These are phyloP conservation scores for Clarias platycephalus DNA, from an alignment of 2,797 vertebrate species.

Conservation along the genomic window DNA sequence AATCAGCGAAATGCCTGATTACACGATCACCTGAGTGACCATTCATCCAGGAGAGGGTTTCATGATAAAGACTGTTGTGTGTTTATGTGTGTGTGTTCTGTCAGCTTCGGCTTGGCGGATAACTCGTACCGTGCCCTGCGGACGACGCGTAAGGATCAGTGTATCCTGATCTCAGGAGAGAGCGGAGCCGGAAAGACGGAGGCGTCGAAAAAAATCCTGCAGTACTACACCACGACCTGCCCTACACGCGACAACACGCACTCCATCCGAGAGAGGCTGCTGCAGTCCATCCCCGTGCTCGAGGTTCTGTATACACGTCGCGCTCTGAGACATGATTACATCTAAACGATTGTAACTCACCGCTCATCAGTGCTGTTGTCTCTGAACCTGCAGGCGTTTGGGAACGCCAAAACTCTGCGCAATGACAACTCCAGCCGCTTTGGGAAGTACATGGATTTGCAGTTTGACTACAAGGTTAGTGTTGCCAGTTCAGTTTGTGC, in stretches of 20 bases:
- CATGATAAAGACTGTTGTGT: not conserved
- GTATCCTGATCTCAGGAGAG: slow-evolving; percentile 80
- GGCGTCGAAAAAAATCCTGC: slow-evolving; percentile 94
- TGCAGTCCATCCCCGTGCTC: slow-evolving; percentile 91
- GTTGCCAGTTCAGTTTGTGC: not conserved
- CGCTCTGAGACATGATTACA: too few relatives aligned
- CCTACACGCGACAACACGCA: slow-evolving; percentile 67
- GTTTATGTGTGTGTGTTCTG: not conserved
- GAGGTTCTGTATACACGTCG: slow-evolving; percentile 74
- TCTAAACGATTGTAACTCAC: not conserved
- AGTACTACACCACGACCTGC: slow-evolving; percentile 84
- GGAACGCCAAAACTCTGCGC: slow-evolving; percentile 94
- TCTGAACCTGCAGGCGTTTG: slow-evolving; percentile 84
- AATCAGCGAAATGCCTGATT: not conserved
- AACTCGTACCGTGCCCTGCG: slow-evolving; percentile 93
- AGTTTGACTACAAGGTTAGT: slow-evolving; percentile 94
- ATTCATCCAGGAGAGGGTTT: not conserved
- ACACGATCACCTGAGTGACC: not conserved
- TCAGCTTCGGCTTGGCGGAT: slow-evolving; percentile 90
- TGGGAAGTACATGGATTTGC: slow-evolving; percentile 98
- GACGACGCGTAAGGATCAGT: slow-evolving; percentile 86
- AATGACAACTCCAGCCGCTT: slow-evolving; percentile 99
- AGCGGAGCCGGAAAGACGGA: slow-evolving; percentile 95
- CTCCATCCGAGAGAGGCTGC: slow-evolving; percentile 78
- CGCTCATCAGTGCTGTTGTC: slow-evolving; percentile 7